Conservation (phyloP, 2,888 invertebrate genomes). For the Microctonus brassicae region DNA sequence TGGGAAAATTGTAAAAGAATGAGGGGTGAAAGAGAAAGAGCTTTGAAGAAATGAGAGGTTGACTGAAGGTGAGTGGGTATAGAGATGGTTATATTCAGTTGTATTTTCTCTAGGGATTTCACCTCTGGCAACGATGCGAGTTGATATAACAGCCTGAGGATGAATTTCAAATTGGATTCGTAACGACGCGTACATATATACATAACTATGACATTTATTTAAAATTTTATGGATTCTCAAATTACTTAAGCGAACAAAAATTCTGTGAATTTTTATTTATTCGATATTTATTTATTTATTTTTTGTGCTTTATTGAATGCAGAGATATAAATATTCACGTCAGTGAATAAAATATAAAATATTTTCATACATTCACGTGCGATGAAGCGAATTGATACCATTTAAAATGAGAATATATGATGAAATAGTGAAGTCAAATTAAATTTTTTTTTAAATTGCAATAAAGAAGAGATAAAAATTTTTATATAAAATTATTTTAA, state of each 20-base stretch:
- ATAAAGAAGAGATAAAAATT: no score
- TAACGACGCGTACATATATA: slow-evolving; percentile 7
- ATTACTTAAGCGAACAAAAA: slow-evolving; percentile 6
- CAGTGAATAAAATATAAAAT: not conserved
- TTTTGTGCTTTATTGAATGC: not conserved
- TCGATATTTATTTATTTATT: no score
- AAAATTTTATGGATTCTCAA: slow-evolving; percentile 33
- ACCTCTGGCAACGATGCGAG: slow-evolving; percentile 31
- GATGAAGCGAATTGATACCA: not conserved
- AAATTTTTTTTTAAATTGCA: no score
- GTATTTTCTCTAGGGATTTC: slow-evolving; percentile 34
- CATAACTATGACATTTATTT: slow-evolving; percentile 10
- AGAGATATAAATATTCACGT: not conserved
- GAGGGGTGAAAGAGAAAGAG: not conserved
- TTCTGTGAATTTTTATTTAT: not conserved
- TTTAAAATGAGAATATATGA: not conserved
- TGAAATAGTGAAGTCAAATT: not conserved
- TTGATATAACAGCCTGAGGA: slow-evolving; percentile 31
- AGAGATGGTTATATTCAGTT: slow-evolving; percentile 11
- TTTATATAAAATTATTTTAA: no score
- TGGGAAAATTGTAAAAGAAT: no score
- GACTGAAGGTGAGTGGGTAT: slow-evolving; percentile 15
- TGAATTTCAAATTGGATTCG: slow-evolving; percentile 37
- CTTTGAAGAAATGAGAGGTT: not conserved
- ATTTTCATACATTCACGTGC: not conserved